Percentiles rank a stretch among this genome's conserved stretches.
phyloP scores from a whole-genome alignment of 2,113 vertebrate genomes.

The Oceanites oceanicus region DNA sequence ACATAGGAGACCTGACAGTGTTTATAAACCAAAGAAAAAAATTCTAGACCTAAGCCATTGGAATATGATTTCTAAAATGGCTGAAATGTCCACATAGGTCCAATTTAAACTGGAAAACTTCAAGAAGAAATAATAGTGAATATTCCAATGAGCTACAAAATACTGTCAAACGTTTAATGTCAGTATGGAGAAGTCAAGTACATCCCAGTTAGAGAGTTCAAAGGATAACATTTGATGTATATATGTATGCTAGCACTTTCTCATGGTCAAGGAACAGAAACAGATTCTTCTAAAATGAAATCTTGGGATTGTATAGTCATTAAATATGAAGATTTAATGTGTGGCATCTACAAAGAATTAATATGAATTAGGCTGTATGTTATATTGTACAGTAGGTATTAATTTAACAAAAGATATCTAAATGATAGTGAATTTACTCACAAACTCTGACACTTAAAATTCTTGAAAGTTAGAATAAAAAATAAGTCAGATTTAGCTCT shows the following conservation, averaged over 20 bases:
- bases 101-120: neutral
- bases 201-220: neutral
- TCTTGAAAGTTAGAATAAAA: neutral
- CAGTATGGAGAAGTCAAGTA: neutral
- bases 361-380: neutral
- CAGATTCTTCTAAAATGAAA: neutral
- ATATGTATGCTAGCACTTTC: neutral
- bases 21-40: neutral
- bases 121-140: neutral
- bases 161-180: neutral
- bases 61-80: neutral
- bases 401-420: neutral
- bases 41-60: neutral
- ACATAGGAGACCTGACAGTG: neutral
- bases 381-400: neutral
- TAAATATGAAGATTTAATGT: neutral
- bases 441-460: neutral
- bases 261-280: neutral
- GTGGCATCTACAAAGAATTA: neutral
- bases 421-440: neutral
- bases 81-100: neutral
- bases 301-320: neutral
- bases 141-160: neutral
- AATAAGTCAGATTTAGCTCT: neutral
- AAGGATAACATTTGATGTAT: neutral